These are phyloP conservation scores for Bilobella aurantiaca DNA, from an alignment of 1,140 invertebrate genomes.

Conservation along the genomic window DNA sequence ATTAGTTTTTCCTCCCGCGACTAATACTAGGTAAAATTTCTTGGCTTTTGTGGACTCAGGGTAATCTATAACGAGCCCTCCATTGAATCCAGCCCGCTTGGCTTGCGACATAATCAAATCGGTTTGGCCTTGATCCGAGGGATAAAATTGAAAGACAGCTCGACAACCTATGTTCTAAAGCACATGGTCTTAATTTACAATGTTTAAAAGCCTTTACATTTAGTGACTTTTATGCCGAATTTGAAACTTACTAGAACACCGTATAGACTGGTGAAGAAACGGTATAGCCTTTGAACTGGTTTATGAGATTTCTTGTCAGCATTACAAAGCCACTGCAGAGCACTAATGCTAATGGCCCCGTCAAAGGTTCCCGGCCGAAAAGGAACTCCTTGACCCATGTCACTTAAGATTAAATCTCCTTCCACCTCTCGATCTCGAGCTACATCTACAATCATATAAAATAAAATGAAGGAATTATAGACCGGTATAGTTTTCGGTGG, in stretches of 20 bases:
- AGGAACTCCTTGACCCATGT: constrained; percentile 92
- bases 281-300: constrained; percentile 76
- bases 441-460: constrained; percentile 53
- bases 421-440: constrained; percentile 82
- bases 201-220: too few species aligned
- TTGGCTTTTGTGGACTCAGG: constrained; percentile 97
- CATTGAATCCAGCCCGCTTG: constrained; percentile 93
- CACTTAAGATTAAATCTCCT: constrained; percentile 80
- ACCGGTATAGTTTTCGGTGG: too few species aligned
- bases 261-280: constrained; percentile 86
- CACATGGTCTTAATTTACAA: too few species aligned
- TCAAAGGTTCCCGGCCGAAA: constrained; percentile 92
- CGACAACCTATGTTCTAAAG: constrained; percentile 65
- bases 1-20: constrained; percentile 64
- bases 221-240: too few species aligned
- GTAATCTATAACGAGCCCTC: constrained; percentile 86
- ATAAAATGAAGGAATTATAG: background rate
- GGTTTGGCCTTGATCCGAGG: constrained; percentile 84
- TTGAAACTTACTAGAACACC: constrained; percentile 61
- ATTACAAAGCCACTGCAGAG: constrained; percentile 99
- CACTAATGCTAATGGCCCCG: constrained; percentile 89
- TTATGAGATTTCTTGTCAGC: constrained; percentile 85
- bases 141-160: constrained; percentile 98
- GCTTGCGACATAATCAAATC: constrained; percentile 89
- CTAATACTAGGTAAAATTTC: constrained; percentile 84